These are phyloP conservation scores for Promerops cafer DNA, from an alignment of 2,113 vertebrate species.

Conservation along the genomic window DNA sequence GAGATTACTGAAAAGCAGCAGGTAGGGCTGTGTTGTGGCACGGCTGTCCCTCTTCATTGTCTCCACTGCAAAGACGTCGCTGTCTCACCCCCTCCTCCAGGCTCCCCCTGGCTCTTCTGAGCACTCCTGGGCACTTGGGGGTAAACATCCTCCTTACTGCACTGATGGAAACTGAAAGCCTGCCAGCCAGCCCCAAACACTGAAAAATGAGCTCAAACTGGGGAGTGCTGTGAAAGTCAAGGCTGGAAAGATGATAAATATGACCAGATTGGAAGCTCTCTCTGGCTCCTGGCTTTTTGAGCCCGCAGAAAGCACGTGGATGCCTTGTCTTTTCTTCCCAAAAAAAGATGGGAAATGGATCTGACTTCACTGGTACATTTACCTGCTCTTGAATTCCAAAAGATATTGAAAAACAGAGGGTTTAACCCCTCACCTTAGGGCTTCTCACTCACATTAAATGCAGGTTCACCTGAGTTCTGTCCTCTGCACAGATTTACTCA, in stretches of 20 bases:
- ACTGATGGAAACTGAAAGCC: conserved; percentile 24
- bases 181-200: conserved; percentile 12
- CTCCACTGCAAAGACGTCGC: accelerated
- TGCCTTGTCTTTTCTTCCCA: background rate
- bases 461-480: background rate
- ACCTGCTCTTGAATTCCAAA: background rate
- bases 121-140: background rate
- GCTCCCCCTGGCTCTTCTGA: background rate
- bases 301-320: background rate
- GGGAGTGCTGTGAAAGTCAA: background rate
- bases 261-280: background rate
- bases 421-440: background rate
- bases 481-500: background rate
- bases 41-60: background rate
- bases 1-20: background rate
- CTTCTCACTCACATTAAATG: background rate
- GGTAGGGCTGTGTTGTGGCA: background rate
- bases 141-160: background rate
- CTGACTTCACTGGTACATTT: background rate
- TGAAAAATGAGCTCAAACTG: conserved; percentile 8
- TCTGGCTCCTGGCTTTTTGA: background rate
- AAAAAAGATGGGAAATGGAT: background rate
- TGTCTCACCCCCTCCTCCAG: background rate
- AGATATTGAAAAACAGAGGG: background rate
- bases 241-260: background rate